Conservation (phyloP, 2,797 vertebrate genomes). For the Helarctos malayanus region DNA sequence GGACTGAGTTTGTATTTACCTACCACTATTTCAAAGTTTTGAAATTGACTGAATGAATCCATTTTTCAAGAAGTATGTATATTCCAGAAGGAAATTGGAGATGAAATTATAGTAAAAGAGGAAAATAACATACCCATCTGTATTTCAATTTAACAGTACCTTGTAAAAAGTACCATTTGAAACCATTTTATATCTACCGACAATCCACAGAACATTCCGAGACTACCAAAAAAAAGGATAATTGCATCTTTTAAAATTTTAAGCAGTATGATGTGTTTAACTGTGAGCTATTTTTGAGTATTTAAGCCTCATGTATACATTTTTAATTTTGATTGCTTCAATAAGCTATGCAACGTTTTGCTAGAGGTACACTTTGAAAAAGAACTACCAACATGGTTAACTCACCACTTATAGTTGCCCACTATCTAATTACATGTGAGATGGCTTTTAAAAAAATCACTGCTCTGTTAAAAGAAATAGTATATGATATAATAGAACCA, state of each 20-base stretch:
- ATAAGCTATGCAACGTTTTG: conserved; percentile 64
- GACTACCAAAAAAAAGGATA: conserved; percentile 65
- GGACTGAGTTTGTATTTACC: background rate
- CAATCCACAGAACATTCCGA: conserved; percentile 46
- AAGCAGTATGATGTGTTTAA: conserved; percentile 82
- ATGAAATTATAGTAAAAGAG: conserved; percentile 14
- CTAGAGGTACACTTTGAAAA: conserved; percentile 65
- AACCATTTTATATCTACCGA: conserved; percentile 60
- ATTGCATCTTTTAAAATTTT: conserved; percentile 85
- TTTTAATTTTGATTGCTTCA: conserved; percentile 85
- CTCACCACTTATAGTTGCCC: conserved; percentile 56
- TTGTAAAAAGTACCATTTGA: conserved; percentile 59
- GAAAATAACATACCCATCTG: conserved; percentile 24
- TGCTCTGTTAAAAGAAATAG: conserved; percentile 28
- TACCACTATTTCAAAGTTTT: conserved; percentile 24
- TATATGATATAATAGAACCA: background rate
- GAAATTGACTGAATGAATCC: background rate
- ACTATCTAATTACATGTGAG: conserved; percentile 69
- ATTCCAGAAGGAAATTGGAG: background rate
- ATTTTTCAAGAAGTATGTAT: conserved; percentile 34
- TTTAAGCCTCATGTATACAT: conserved; percentile 81
- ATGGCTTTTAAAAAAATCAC: background rate
- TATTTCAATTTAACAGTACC: conserved; percentile 63
- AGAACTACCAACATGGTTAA: conserved; percentile 19
- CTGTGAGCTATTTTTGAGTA: conserved; percentile 83